A percentile compares a stretch with the other conserved stretches of the same genome.
phyloP scores from a whole-genome alignment of 2,797 vertebrate species.

The Pelochelys cantorii region DNA sequence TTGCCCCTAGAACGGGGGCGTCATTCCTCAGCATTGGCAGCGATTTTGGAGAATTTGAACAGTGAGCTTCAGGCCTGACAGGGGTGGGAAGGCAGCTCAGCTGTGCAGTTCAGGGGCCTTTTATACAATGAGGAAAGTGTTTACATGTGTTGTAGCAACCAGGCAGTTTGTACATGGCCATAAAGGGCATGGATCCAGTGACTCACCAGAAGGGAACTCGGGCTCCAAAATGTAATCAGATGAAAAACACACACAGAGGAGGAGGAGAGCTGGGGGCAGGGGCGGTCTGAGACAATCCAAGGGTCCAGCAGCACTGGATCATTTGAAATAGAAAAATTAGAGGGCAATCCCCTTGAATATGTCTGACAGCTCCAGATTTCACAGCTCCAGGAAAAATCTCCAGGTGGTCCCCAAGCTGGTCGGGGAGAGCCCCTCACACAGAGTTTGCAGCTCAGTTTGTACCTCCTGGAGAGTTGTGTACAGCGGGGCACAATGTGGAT shows the following conservation, averaged over 20 bases:
- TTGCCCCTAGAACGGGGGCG: background rate
- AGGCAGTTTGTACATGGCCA: conserved; percentile 22
- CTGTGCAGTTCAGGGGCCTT: conserved; percentile 50
- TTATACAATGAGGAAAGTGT: conserved; percentile 62
- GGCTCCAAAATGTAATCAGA: conserved; percentile 40
- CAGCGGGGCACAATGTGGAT: background rate
- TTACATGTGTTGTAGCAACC: conserved; percentile 79
- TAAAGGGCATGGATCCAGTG: conserved; percentile 44
- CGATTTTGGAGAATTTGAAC: background rate
- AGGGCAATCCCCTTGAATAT: background rate
- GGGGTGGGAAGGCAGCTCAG: conserved; percentile 53
- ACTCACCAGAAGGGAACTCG: conserved; percentile 70
- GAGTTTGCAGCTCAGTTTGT: fast-evolving
- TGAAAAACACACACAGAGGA: background rate
- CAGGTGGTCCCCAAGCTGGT: background rate
- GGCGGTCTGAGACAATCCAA: fast-evolving
- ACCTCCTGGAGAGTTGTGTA: background rate
- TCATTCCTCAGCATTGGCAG: fast-evolving
- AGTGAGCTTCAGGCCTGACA: background rate
- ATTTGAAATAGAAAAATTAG: background rate
- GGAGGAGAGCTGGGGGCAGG: background rate
- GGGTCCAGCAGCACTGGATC: background rate
- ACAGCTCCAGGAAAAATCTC: background rate
- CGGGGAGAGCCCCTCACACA: background rate
- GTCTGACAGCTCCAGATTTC: background rate